These are phyloP conservation scores for Hepsetus odoe DNA, from an alignment of 2,113 vertebrate species.

Conservation along the genomic window DNA sequence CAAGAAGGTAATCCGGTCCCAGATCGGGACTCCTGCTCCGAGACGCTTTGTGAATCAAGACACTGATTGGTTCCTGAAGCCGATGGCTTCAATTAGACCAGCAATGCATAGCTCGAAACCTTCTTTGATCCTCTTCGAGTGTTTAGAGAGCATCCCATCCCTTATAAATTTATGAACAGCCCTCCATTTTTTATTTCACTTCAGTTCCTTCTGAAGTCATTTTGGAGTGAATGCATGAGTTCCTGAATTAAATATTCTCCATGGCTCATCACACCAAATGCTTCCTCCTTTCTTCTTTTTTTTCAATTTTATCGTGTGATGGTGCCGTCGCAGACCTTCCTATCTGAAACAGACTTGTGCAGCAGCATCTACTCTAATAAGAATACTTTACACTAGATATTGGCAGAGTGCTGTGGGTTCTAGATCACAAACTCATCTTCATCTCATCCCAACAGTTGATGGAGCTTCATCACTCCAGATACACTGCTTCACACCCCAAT, in stretches of 20 bases:
- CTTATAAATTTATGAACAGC: neutral
- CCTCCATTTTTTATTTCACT: neutral
- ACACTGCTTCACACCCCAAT: too few species aligned
- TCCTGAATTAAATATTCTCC: constrained; percentile 1
- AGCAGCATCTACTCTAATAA: too few species aligned
- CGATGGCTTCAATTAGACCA: neutral
- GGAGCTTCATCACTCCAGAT: too few species aligned
- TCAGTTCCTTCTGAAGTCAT: neutral
- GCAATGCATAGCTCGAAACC: neutral
- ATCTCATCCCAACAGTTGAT: too few species aligned
- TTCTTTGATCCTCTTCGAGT: neutral
- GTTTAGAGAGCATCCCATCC: neutral
- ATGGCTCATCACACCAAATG: constrained; percentile 22
- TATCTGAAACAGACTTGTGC: neutral
- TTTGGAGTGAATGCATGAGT: neutral
- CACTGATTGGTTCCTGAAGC: neutral
- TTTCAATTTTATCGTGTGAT: neutral
- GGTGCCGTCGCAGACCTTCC: neutral
- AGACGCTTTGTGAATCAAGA: neutral
- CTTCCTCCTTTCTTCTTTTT: constrained; percentile 18
- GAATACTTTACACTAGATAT: too few species aligned
- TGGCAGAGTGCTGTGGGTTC: too few species aligned
- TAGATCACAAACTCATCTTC: too few species aligned
- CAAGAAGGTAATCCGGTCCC: neutral
- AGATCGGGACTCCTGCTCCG: neutral